Evolutionary conservation across 2,888 invertebrate species (phyloP).

Genomic region (Rhabditoides inermis): DNA sequence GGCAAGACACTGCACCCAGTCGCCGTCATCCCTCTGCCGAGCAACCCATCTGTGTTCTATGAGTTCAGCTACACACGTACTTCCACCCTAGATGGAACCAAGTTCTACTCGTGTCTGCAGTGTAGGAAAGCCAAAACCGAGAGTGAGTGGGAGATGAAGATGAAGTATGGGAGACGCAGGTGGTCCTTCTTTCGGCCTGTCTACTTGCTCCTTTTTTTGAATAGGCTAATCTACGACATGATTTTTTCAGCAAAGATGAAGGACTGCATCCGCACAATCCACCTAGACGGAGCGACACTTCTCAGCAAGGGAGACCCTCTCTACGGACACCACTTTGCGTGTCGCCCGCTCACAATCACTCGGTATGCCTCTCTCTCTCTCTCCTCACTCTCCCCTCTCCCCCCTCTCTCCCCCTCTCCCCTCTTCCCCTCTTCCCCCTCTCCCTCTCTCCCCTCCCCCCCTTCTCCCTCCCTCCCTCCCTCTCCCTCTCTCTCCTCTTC

Average conservation of each 20-base stretch:
- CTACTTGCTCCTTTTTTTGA: too few species aligned
- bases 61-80: constrained; percentile 6
- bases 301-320: constrained; percentile 3
- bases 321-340: too few species aligned
- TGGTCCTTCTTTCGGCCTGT: too few species aligned
- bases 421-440: too few species aligned
- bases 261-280: constrained; percentile 5
- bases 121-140: constrained; percentile 7
- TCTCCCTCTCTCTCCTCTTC: not conserved
- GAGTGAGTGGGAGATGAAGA: not conserved
- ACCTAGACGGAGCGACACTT: constrained; percentile 2
- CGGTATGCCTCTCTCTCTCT: too few species aligned
- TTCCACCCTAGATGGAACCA: constrained; percentile 2
- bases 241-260: not conserved
- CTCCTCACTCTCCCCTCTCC: too few species aligned
- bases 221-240: not conserved
- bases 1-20: constrained; percentile 1
- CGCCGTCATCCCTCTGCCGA: not conserved
- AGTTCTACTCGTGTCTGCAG: constrained; percentile 8
- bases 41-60: too few species aligned
- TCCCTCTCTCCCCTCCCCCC: too few species aligned
- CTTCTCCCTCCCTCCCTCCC: not conserved
- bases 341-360: too few species aligned
- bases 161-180: too few species aligned
- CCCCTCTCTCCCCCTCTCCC: not conserved